phyloP scores from a whole-genome alignment of 2,888 invertebrate species.

The Euplexia lucipara region DNA sequence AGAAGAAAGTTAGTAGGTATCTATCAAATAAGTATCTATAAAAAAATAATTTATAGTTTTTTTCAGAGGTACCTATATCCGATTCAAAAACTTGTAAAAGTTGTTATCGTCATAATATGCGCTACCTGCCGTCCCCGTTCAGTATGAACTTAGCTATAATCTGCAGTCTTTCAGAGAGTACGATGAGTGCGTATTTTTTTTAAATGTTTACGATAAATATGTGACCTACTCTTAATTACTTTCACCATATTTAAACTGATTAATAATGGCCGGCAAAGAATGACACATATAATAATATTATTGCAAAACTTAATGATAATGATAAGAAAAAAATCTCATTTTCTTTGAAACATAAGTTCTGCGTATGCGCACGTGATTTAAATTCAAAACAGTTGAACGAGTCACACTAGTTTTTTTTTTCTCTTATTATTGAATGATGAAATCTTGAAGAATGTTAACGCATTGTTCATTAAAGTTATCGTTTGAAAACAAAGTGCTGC shows the following conservation, averaged over 20 bases:
- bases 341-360: constrained; percentile 22
- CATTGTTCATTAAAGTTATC: constrained; percentile 40
- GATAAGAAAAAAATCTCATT: constrained; percentile 20
- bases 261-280: constrained; percentile 5
- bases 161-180: neutral
- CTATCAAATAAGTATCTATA: too few relatives aligned
- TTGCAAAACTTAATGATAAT: constrained; percentile 7
- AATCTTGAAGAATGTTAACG: constrained; percentile 41
- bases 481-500: constrained; percentile 22
- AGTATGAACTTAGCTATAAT: too few relatives aligned
- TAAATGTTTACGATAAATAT: neutral
- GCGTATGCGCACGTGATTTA: constrained; percentile 17
- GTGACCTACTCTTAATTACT: constrained; percentile 7
- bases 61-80: too few relatives aligned
- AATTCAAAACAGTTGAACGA: constrained; percentile 36
- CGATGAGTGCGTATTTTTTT: neutral
- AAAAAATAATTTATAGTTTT: too few relatives aligned
- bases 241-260: neutral
- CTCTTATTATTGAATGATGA: constrained; percentile 49
- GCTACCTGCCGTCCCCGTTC: too few relatives aligned
- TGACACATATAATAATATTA: constrained; percentile 22
- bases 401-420: constrained; percentile 28
- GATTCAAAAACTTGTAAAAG: too few relatives aligned
- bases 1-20: too few relatives aligned
- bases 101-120: too few relatives aligned